Percentiles rank a stretch among this genome's conserved stretches.
Conservation (phyloP, 2,888 invertebrate genomes). For the Troides helena region DNA sequence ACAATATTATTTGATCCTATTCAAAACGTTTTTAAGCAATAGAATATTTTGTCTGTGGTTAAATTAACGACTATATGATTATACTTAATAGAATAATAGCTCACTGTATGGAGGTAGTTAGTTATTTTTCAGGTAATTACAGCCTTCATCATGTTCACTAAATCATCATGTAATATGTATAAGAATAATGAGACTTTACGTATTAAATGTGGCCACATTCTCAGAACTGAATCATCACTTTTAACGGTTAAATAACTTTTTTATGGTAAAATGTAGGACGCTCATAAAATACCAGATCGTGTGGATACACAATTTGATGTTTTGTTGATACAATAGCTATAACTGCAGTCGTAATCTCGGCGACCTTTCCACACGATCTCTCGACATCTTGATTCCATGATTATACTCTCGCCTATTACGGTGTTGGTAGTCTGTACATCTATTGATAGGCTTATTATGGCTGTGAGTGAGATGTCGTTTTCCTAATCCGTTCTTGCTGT, state of each 20-base stretch:
- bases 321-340: constrained; percentile 17
- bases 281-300: not conserved
- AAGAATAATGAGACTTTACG: not conserved
- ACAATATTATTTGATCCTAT: too few species aligned
- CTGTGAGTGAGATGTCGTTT: constrained; percentile 20
- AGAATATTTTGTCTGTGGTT: too few species aligned
- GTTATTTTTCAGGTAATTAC: not conserved
- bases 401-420: constrained; percentile 26
- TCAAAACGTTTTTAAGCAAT: too few species aligned
- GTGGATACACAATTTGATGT: constrained; percentile 6
- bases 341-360: constrained; percentile 14
- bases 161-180: not conserved
- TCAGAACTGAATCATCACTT: not conserved
- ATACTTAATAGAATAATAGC: too few species aligned
- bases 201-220: not conserved
- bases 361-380: constrained; percentile 30
- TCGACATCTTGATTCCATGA: constrained; percentile 26
- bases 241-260: not conserved
- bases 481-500: constrained; percentile 13
- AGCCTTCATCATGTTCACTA: not conserved
- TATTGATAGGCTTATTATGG: constrained; percentile 26
- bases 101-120: too few species aligned
- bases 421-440: constrained; percentile 11
- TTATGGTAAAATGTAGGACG: not conserved
- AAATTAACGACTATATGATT: too few species aligned